A percentile compares a stretch with the other conserved stretches of the same genome.
Evolutionary conservation across 2,797 vertebrate genomes (phyloP).

Genomic region (Champsocephalus esox): DNA sequence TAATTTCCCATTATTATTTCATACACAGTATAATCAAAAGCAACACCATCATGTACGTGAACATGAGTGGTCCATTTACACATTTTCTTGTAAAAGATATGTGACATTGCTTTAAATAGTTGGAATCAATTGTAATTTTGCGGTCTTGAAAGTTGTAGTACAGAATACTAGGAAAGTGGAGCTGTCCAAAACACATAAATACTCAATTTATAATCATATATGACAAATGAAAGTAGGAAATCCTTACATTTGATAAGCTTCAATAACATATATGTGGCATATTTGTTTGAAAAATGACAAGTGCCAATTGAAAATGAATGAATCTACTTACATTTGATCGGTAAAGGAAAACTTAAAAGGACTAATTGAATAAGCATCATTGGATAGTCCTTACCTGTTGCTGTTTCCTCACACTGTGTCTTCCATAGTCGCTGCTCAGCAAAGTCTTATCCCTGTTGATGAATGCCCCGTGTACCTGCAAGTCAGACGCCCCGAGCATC

Average conservation of each 20-base stretch:
- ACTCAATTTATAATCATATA: not conserved
- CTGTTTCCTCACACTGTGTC: conserved; percentile 43
- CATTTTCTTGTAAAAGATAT: not conserved
- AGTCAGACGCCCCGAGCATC: conserved; percentile 54
- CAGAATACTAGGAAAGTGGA: not conserved
- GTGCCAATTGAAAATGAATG: not conserved
- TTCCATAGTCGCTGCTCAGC: conserved; percentile 11
- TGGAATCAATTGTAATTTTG: not conserved
- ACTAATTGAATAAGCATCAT: not conserved
- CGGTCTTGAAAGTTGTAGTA: not conserved
- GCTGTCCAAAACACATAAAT: not conserved
- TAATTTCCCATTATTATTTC: not conserved
- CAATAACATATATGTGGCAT: not conserved
- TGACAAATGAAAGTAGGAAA: not conserved
- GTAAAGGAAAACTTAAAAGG: not conserved
- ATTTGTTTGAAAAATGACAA: not conserved
- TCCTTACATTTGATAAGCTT: not conserved
- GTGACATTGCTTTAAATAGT: not conserved
- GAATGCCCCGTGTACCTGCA: conserved; percentile 45
- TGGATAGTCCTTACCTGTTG: conserved; percentile 62
- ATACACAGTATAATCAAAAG: not conserved
- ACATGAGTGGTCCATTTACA: no score
- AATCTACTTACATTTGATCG: not conserved
- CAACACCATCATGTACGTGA: not conserved
- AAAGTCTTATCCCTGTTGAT: conserved; percentile 30